Evolutionary conservation across 2,797 vertebrate species (phyloP).

Genomic region (Stomatorhinus walkeri): DNA sequence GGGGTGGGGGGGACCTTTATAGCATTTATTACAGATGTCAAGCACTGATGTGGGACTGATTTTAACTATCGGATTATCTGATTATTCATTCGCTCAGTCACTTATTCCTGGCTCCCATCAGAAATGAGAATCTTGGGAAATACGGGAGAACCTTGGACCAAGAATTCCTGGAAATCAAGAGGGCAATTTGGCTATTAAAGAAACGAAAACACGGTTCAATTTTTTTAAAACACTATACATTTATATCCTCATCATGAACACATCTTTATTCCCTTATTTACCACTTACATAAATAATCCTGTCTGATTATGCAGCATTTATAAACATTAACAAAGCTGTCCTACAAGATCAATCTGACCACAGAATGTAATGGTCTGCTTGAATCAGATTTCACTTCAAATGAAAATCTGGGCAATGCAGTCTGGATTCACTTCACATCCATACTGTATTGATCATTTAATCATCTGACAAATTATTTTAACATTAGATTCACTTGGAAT

Average conservation of each 20-base stretch:
- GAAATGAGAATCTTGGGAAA: conserved; percentile 3
- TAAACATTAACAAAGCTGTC: neutral
- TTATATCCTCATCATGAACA: neutral
- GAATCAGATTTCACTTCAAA: conserved; percentile 11
- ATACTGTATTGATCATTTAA: conserved; percentile 1
- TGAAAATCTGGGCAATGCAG: neutral
- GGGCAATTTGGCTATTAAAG: conserved; percentile 30
- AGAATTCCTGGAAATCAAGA: conserved; percentile 28
- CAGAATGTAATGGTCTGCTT: neutral
- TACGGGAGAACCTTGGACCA: conserved; percentile 10
- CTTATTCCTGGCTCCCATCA: conserved; percentile 6
- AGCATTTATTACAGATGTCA: conserved; percentile 25
- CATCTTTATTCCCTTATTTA: conserved; percentile 32
- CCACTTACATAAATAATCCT: conserved; percentile 2
- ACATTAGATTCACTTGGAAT: conserved; percentile 6
- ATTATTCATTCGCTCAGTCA: neutral
- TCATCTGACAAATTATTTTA: conserved; percentile 9
- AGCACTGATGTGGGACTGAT: neutral
- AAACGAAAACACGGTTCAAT: conserved; percentile 27
- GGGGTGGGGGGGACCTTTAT: neutral
- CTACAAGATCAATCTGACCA: conserved; percentile 2
- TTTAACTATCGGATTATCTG: neutral
- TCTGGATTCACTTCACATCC: neutral
- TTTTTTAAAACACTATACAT: neutral
- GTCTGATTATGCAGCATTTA: neutral